Conservation (phyloP, 2,113 vertebrate genomes). For the Nicator chloris region DNA sequence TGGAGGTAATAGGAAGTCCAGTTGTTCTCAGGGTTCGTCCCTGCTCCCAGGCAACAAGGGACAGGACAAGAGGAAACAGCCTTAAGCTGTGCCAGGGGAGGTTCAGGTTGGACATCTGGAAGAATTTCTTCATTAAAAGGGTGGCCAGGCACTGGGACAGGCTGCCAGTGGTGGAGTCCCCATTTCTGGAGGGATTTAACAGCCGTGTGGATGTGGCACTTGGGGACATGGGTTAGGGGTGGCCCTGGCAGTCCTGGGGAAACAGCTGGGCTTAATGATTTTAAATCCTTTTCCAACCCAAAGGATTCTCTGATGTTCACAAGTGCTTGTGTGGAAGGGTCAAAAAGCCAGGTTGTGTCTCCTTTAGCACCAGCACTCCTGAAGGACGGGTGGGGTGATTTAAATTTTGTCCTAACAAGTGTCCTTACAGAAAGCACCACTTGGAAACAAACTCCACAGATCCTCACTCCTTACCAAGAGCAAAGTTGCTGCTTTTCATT, state of each 20-base stretch:
- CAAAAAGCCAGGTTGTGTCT: not conserved
- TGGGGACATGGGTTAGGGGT: not conserved
- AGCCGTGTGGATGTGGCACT: not conserved
- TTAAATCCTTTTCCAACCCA: not conserved
- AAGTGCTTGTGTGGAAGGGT: not conserved
- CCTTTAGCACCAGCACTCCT: not conserved
- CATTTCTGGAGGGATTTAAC: not conserved
- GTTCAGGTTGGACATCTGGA: not conserved
- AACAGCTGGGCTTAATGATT: not conserved
- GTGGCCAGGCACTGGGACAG: not conserved
- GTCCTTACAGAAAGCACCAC: slow-evolving; percentile 36
- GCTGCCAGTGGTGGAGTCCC: not conserved
- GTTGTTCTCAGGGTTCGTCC: not conserved
- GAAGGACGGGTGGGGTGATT: not conserved
- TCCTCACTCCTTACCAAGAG: slow-evolving; percentile 33
- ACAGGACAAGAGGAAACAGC: not conserved
- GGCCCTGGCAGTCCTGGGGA: not conserved
- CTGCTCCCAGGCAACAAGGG: not conserved
- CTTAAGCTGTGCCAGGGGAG: not conserved
- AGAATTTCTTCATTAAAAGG: not conserved
- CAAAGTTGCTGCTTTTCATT: slow-evolving; percentile 53
- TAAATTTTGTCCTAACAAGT: slow-evolving; percentile 30
- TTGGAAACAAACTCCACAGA: slow-evolving; percentile 43
- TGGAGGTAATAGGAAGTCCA: not conserved
- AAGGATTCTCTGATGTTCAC: not conserved